A percentile compares a stretch with the other conserved stretches of the same genome.
phyloP scores from a whole-genome alignment of 2,888 invertebrate species.

The Psylliodes chrysocephalus region DNA sequence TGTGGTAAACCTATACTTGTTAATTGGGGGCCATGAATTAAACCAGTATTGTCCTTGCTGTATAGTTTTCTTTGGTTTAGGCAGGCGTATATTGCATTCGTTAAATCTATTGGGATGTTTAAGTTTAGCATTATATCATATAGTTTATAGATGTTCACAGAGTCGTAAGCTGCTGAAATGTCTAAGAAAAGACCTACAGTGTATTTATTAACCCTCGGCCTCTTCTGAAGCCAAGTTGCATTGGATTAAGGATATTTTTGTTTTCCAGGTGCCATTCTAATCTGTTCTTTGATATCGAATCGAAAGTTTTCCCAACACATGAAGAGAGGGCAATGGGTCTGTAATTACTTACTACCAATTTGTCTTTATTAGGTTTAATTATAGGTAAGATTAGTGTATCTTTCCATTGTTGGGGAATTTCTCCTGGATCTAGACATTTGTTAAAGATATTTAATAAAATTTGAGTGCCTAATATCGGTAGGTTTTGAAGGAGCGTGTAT shows the following conservation, averaged over 20 bases:
- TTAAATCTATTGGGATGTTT: neutral
- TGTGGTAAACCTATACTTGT: constrained; percentile 4
- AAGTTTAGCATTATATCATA: neutral
- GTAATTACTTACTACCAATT: neutral
- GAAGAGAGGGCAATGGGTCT: neutral
- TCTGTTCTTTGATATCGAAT: neutral
- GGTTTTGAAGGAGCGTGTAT: constrained; percentile 11
- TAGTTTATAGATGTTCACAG: neutral
- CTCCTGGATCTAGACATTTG: neutral
- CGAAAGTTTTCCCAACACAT: neutral
- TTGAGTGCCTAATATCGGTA: neutral
- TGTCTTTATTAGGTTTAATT: neutral
- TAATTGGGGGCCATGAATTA: constrained; percentile 1
- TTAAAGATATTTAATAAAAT: neutral
- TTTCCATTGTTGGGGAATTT: neutral
- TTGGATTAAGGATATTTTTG: neutral
- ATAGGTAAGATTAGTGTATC: neutral
- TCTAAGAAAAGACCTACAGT: neutral
- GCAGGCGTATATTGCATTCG: constrained; percentile 1
- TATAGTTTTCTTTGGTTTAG: neutral
- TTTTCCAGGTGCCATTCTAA: too few species aligned
- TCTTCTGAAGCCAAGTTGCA: neutral
- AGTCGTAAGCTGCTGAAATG: neutral
- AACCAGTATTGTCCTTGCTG: neutral
- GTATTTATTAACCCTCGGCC: neutral